These are phyloP conservation scores for Thecocarcelia acutangulata DNA, from an alignment of 2,888 invertebrate species.

Conservation along the genomic window DNA sequence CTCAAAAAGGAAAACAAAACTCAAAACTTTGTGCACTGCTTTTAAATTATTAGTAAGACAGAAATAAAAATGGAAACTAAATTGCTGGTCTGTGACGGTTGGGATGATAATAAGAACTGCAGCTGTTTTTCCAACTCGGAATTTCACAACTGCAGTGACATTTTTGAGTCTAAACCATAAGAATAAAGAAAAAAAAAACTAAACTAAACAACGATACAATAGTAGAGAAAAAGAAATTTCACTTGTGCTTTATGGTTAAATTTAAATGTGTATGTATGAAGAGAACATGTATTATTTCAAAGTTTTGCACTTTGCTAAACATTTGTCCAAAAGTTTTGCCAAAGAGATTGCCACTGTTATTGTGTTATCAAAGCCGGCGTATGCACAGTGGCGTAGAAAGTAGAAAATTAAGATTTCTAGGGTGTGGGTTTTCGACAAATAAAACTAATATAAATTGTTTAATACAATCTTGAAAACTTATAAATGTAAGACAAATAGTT, in stretches of 20 bases:
- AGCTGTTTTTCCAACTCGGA: constrained; percentile 59
- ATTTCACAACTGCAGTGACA: constrained; percentile 47
- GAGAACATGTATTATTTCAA: constrained; percentile 42
- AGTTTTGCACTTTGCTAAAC: constrained; percentile 66
- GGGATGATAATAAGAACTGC: constrained; percentile 58
- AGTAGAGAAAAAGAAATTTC: background rate
- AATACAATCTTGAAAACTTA: too few relatives aligned
- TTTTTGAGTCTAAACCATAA: constrained; percentile 49
- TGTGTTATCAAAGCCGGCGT: constrained; percentile 1
- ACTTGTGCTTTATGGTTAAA: constrained; percentile 18
- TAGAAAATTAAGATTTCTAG: background rate
- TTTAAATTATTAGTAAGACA: constrained; percentile 46
- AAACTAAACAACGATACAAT: constrained; percentile 33
- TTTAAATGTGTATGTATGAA: background rate
- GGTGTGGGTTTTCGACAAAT: too few relatives aligned
- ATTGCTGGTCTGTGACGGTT: constrained; percentile 48
- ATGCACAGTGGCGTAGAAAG: constrained; percentile 1
- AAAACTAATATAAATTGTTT: too few relatives aligned
- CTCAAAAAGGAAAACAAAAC: constrained; percentile 19
- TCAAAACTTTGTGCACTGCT: constrained; percentile 45
- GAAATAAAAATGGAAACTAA: constrained; percentile 22
- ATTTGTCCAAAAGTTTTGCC: constrained; percentile 61
- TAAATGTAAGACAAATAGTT: too few relatives aligned
- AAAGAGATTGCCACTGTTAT: constrained; percentile 46
- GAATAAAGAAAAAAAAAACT: constrained; percentile 1